Conservation (phyloP, 2,113 vertebrate genomes). For the Rhineura floridana region DNA sequence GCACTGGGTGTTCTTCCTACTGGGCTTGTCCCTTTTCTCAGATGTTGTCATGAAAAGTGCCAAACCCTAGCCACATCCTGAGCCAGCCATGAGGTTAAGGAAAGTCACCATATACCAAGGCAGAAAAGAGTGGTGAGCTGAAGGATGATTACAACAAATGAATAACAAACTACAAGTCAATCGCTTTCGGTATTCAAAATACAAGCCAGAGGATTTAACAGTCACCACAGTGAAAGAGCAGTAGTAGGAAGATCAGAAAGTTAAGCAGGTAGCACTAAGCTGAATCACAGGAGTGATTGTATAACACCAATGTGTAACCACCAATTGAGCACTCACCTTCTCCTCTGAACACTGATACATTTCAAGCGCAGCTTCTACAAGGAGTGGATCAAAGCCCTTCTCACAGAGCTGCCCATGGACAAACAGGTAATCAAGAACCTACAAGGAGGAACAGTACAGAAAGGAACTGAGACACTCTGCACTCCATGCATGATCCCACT, state of each 20-base stretch:
- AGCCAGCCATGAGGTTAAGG: no score
- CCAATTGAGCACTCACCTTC: constrained; percentile 82
- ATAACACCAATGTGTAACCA: neutral
- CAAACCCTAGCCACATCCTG: neutral
- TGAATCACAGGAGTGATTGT: neutral
- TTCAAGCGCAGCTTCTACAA: constrained; percentile 96
- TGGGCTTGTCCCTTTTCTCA: neutral
- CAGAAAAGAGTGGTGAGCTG: neutral
- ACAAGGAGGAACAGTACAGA: neutral
- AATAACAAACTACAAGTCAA: neutral
- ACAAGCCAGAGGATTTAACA: neutral
- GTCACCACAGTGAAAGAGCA: neutral
- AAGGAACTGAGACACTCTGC: neutral
- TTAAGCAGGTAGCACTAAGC: neutral
- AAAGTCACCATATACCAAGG: neutral
- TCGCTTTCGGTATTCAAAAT: no score
- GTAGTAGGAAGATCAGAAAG: neutral
- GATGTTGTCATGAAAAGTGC: neutral
- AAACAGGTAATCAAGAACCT: constrained; percentile 95
- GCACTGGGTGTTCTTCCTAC: no score
- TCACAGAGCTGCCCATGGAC: constrained; percentile 92
- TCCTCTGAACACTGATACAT: constrained; percentile 93
- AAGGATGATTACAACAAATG: neutral
- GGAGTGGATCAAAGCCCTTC: constrained; percentile 90
- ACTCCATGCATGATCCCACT: neutral